Evolutionary conservation across 2,888 invertebrate species (phyloP).

Genomic region (Amphipyra berbera): DNA sequence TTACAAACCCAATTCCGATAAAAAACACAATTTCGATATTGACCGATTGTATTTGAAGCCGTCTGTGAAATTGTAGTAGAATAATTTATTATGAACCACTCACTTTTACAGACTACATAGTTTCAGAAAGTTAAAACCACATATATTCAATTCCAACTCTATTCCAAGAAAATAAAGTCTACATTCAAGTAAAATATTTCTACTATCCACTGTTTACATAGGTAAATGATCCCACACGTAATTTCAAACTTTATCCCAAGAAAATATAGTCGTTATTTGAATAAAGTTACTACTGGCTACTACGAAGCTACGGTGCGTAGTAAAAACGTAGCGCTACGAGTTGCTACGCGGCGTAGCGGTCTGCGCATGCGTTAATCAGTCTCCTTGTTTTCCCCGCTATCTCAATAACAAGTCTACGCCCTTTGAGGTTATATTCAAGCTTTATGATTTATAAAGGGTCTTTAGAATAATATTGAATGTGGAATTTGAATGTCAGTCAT

Average conservation of each 20-base stretch:
- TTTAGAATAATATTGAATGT: constrained; percentile 35
- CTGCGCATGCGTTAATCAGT: constrained; percentile 42
- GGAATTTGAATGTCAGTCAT: constrained; percentile 28
- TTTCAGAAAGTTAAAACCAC: neutral
- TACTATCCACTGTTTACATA: neutral
- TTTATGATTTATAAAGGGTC: constrained; percentile 16
- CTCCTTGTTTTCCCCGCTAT: constrained; percentile 28
- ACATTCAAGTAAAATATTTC: constrained; percentile 12
- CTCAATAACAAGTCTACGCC: constrained; percentile 50
- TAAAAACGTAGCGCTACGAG: constrained; percentile 48
- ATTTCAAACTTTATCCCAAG: constrained; percentile 28
- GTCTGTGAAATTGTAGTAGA: constrained; percentile 29
- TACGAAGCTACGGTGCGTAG: constrained; percentile 53
- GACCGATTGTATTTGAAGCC: constrained; percentile 24
- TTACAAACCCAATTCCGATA: constrained; percentile 13
- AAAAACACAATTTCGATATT: constrained; percentile 24
- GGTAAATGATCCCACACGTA: constrained; percentile 4
- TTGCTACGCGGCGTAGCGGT: constrained; percentile 45
- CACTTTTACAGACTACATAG: constrained; percentile 21
- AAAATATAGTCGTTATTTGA: constrained; percentile 36
- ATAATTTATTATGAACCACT: constrained; percentile 40
- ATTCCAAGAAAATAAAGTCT: constrained; percentile 18
- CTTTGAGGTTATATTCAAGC: constrained; percentile 31
- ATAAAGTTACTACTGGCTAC: constrained; percentile 27
- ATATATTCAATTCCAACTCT: constrained; percentile 12